A percentile compares a stretch with the other conserved stretches of the same genome.
Evolutionary conservation across 2,888 invertebrate species (phyloP).

Genomic region (Tridacna crocea): DNA sequence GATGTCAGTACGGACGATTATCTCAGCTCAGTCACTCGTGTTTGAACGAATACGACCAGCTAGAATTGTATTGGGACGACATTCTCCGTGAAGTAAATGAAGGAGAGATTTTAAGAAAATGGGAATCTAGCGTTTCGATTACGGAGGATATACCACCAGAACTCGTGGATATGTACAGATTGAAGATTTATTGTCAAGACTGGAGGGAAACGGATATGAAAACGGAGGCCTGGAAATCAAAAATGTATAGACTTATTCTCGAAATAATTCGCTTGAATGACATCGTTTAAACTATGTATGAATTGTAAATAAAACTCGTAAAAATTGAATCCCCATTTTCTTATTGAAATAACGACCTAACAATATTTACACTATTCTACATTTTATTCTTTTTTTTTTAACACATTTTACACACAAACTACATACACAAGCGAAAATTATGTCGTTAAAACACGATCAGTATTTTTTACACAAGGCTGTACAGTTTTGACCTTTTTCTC

Average conservation of each 20-base stretch:
- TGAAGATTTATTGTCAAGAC: slow-evolving; percentile 31
- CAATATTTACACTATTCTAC: neutral
- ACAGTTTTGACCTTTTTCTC: slow-evolving; percentile 23
- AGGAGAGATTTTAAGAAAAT: slow-evolving; percentile 17
- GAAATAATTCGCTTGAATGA: slow-evolving; percentile 17
- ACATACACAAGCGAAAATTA: neutral
- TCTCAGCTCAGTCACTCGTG: slow-evolving; percentile 32
- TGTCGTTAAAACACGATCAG: neutral
- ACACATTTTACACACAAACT: neutral
- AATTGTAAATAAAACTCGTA: neutral
- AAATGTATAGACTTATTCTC: slow-evolving; percentile 16
- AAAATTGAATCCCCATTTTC: neutral
- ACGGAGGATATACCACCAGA: slow-evolving; percentile 3
- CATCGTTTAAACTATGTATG: neutral
- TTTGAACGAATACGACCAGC: neutral
- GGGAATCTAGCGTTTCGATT: slow-evolving; percentile 14
- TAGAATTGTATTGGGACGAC: slow-evolving; percentile 16
- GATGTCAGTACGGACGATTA: slow-evolving; percentile 17
- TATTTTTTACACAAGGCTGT: slow-evolving; percentile 21
- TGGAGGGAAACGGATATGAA: slow-evolving; percentile 33
- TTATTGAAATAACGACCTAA: neutral
- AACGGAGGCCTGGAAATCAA: slow-evolving; percentile 17
- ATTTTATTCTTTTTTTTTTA: neutral
- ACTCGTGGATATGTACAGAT: slow-evolving; percentile 24
- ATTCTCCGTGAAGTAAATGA: slow-evolving; percentile 26